A percentile compares a stretch with the other conserved stretches of the same genome.
phyloP scores from a whole-genome alignment of 2,888 invertebrate genomes.

The Lasioglossum zephyrum region DNA sequence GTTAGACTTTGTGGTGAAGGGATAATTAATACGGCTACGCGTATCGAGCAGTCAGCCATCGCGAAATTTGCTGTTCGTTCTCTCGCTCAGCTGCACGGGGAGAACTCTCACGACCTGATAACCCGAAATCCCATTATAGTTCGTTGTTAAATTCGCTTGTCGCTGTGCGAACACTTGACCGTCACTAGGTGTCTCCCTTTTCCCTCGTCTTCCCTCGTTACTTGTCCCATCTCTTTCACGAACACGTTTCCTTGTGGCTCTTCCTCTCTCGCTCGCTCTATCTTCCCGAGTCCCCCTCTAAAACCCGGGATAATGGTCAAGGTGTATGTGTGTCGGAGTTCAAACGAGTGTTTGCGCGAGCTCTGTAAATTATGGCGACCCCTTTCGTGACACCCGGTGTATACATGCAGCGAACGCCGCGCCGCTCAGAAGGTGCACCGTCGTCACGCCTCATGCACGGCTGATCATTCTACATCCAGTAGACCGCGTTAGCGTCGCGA shows the following conservation, averaged over 20 bases:
- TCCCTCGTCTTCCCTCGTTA: background rate
- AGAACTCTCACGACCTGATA: conserved; percentile 77
- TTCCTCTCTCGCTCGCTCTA: conserved; percentile 15
- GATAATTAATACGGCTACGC: conserved; percentile 77
- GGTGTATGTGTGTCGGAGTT: conserved; percentile 73
- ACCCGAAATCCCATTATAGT: conserved; percentile 82
- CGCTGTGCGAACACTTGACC: conserved; percentile 49
- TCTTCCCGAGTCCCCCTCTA: conserved; percentile 26
- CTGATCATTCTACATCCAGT: conserved; percentile 56
- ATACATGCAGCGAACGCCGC: conserved; percentile 22
- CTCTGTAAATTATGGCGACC: conserved; percentile 78
- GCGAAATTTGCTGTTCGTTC: conserved; percentile 32
- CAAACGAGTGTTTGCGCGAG: conserved; percentile 79
- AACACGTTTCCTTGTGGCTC: background rate
- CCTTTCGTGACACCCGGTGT: conserved; percentile 60
- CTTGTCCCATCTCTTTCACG: conserved; percentile 18
- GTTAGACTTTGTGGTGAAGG: conserved; percentile 57
- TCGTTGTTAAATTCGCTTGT: conserved; percentile 77
- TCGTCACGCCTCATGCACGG: conserved; percentile 59
- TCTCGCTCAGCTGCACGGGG: conserved; percentile 41
- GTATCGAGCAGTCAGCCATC: conserved; percentile 65
- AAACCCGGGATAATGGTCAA: conserved; percentile 73
- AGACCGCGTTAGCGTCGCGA: conserved; percentile 38
- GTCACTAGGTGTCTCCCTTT: conserved; percentile 1
- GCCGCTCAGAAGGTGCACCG: conserved; percentile 47